Evolutionary conservation across 2,888 invertebrate genomes (phyloP), one percentile per base, ranked within the genome.

Genomic region (Eilema caniola): DNA sequence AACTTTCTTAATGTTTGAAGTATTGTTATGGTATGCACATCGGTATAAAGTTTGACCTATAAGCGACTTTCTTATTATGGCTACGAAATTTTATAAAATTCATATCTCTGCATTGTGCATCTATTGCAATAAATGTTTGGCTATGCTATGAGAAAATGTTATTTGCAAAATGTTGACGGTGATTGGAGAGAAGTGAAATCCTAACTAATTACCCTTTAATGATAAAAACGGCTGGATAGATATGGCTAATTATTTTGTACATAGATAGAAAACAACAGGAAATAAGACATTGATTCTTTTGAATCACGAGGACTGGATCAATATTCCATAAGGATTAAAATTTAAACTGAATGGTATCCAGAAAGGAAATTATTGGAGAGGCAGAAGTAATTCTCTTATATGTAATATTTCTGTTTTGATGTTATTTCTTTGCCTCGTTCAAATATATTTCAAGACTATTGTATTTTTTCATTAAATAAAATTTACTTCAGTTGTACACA

Each of bases 1-100:
- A 70, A 69, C 61, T 78, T 77, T 70, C 62, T 73, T 77, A 77
- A 75, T 70, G 62, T 53, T 20, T 63, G 67, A 67, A 28, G n/a
- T 61, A 68, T 71, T 71, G 61, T 68, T 71, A 68, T 65, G 57
- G 56, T 65, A 62, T 68, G 37, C 57, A 71, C 53, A 67, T 67
- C 59, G 41, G 31, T 61, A 53, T 12, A 61, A 53, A 10, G 20
- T 28, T 37, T 56, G 25, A 20, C 20, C 11, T 24, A 7, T 24
- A 14, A 57, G 24, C 24, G 10, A 25, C 2, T 16, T n/a, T 41
- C 14, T 24, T 25, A 20, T 24, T 37, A 25, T 16, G n/a, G 37
- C 20, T 41, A n/a, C 53, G 47, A 20, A 8, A 53, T n/a, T n/a
- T n/a, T n/a, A 53, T 53, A n/a, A n/a, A n/a, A 20, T 53, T 20